Evolutionary conservation across 2,797 vertebrate genomes (phyloP).

Genomic region (Meda fulgida): DNA sequence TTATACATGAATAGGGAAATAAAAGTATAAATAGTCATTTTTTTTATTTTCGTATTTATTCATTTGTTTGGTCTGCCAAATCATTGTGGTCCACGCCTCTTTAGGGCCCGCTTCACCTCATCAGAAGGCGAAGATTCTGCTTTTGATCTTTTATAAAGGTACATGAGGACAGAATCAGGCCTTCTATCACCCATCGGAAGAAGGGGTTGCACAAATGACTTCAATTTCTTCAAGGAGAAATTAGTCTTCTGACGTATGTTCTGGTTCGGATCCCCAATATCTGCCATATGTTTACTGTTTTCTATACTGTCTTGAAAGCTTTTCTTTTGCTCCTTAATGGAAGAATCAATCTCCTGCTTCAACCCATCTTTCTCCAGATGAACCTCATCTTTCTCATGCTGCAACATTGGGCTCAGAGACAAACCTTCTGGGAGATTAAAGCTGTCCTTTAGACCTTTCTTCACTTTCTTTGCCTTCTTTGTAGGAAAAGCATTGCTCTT

Average conservation of each 20-base stretch:
- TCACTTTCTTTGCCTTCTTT: neutral
- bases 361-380: neutral
- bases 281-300: neutral
- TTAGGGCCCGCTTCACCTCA: neutral
- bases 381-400: neutral
- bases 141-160: constrained; percentile 16
- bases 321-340: neutral
- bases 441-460: neutral
- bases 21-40: no score
- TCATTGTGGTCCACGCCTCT: neutral
- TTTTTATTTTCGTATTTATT: no score
- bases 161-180: neutral
- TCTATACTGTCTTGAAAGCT: neutral
- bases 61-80: no score
- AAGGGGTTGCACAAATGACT: no score
- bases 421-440: neutral
- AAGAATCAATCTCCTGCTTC: neutral
- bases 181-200: neutral
- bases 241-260: neutral
- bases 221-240: neutral
- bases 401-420: neutral
- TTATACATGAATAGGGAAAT: no score
- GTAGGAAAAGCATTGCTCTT: neutral
- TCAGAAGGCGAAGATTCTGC: neutral
- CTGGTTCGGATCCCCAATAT: neutral